Percentiles rank a stretch among this genome's conserved stretches.
Conservation (phyloP, 1,140 invertebrate genomes). For the Ridgeia piscesae region DNA sequence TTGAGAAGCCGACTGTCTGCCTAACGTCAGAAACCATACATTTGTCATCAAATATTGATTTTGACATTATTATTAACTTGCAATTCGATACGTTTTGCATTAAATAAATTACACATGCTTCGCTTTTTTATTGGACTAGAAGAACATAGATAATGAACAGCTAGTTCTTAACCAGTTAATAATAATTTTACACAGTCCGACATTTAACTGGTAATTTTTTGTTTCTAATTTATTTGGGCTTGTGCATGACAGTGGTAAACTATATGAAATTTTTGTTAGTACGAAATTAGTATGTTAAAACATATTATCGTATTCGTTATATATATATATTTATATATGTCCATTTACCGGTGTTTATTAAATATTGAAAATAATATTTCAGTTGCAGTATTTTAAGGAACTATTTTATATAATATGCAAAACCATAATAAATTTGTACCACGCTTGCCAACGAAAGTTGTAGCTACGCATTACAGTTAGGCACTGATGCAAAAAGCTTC, state of each 20-base stretch:
- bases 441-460: neutral
- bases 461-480: neutral
- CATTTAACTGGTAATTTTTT: neutral
- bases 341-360: neutral
- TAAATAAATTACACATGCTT: neutral
- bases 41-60: neutral
- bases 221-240: neutral
- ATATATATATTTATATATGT: neutral
- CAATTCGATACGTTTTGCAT: neutral
- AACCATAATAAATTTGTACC: neutral
- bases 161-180: neutral
- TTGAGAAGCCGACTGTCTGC: neutral
- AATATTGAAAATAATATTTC: neutral
- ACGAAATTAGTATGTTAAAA: neutral
- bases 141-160: neutral
- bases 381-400: neutral
- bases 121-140: neutral
- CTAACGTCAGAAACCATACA: neutral
- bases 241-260: neutral
- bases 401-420: neutral
- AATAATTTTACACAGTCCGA: neutral
- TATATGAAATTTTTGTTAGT: neutral
- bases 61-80: neutral
- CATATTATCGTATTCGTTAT: neutral
- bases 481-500: neutral